Base-by-base conservation (phyloP, 2,113 vertebrate species). In the Gymnocephalus cernua region DNA sequence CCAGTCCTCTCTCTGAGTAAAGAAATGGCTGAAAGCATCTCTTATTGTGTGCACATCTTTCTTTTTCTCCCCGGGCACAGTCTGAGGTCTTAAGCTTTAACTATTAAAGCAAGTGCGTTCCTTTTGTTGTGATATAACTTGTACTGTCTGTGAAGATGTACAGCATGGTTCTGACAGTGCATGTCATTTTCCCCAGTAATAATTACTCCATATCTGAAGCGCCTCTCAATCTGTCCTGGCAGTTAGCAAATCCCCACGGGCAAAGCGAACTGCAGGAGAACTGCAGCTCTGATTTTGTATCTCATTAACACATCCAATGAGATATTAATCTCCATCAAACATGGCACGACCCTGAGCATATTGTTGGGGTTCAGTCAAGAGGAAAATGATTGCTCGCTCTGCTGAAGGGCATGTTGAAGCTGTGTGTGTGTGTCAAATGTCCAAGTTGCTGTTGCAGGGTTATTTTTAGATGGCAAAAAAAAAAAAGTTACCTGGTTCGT, bases 241-340 rank as follows among this genome's bases (percentile, higher is more conserved):
- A 91, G 79, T 88, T 90, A 83, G 78, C 81, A 64, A 72, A 83
- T 80, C 85, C 86, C 88, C 56, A 62, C 23, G 21, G 89, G 84
- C 86, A 6, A n/a, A 41, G 78, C 64, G 16, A 85, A 72, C 86
- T 67, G 90, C 86, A 70, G 77, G 69, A 82, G 77, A 90, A 74
- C 68, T 68, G 63, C 87, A 84, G 74, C 82, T 86, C 82, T 87
- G 85, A 77, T 86, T 89, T 75, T 89, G 84, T 88, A 85, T 90
- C 90, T 92, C 86, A 93, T 95, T 94, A 92, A 86, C 82, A 80
- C 82, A 51, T 84, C 77, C 48, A 70, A 83, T 89, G 77, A 89
- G 90, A 91, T 92, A 91, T 93, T 92, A 90, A 91, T 93, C 90
- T 89, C 73, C 79, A 58, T 80, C 81, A 89, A 82, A 90, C 86